Conservation (phyloP, 2,888 invertebrate species). For the Agrypnus murinus region DNA sequence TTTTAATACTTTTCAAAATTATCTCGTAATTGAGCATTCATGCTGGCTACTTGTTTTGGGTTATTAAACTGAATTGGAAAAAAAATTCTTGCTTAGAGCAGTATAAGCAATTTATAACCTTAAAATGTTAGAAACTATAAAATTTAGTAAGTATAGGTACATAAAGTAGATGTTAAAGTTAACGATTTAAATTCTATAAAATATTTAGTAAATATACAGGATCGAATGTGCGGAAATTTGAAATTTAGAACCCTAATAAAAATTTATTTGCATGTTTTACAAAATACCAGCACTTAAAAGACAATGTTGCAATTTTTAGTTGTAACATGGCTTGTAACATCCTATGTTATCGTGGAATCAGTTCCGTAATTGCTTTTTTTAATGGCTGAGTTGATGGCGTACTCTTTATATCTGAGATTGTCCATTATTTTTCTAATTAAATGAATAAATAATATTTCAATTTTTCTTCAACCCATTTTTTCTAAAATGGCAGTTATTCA, state of each 20-base stretch:
- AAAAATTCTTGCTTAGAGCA: not conserved
- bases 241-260: slow-evolving; percentile 36
- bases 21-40: slow-evolving; percentile 30
- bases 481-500: too few relatives aligned
- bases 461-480: not conserved
- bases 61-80: not conserved
- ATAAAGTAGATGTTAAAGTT: slow-evolving; percentile 8
- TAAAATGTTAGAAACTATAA: slow-evolving; percentile 8
- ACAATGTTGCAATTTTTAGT: slow-evolving; percentile 37
- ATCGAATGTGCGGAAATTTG: slow-evolving; percentile 39
- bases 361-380: slow-evolving; percentile 27
- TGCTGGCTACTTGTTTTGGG: slow-evolving; percentile 24
- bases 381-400: slow-evolving; percentile 25
- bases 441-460: slow-evolving; percentile 11
- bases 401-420: slow-evolving; percentile 21
- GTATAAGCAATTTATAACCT: not conserved
- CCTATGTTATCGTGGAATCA: slow-evolving; percentile 9
- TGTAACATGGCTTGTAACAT: not conserved
- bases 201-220: slow-evolving; percentile 31
- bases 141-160: not conserved
- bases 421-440: slow-evolving; percentile 22
- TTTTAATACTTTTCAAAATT: slow-evolving; percentile 32
- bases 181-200: slow-evolving; percentile 25
- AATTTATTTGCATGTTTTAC: slow-evolving; percentile 35
- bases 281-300: slow-evolving; percentile 27